phyloP scores from a whole-genome alignment of 1,140 invertebrate genomes.

The Odontomachus brunneus region DNA sequence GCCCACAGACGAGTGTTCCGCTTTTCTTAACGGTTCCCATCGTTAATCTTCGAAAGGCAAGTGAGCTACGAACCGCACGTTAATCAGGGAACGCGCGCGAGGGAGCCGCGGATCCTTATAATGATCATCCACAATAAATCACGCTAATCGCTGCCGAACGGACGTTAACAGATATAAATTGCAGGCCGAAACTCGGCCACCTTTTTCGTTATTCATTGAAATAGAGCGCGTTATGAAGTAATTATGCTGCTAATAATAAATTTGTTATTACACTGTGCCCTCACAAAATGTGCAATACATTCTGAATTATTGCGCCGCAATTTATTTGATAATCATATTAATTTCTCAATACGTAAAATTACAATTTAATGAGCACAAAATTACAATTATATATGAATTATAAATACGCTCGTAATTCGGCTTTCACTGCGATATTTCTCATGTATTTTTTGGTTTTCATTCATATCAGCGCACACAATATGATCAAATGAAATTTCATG shows the following conservation, averaged over 20 bases:
- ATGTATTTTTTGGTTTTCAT: background rate
- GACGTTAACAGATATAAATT: conserved; percentile 35
- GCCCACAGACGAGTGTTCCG: conserved; percentile 56
- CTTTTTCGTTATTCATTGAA: background rate
- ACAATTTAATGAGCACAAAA: background rate
- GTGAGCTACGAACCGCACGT: conserved; percentile 28
- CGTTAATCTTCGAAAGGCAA: conserved; percentile 67
- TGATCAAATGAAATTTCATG: too few relatives aligned
- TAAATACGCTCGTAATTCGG: background rate
- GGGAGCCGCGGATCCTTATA: conserved; percentile 17
- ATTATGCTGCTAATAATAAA: background rate
- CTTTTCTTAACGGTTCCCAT: conserved; percentile 65
- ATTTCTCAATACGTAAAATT: conserved; percentile 31
- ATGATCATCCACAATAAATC: conserved; percentile 43
- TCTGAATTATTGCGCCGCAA: background rate
- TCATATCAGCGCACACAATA: too few relatives aligned
- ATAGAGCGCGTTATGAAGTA: background rate
- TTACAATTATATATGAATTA: too few relatives aligned
- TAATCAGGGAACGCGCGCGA: conserved; percentile 5
- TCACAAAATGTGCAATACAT: background rate
- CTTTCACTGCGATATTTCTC: background rate
- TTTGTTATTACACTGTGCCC: background rate
- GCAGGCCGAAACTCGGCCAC: background rate
- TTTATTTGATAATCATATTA: background rate
- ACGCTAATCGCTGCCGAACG: conserved; percentile 2